Percentiles rank a stretch among this genome's conserved stretches.
phyloP scores from a whole-genome alignment of 2,113 vertebrate species.

The Laticauda colubrina region DNA sequence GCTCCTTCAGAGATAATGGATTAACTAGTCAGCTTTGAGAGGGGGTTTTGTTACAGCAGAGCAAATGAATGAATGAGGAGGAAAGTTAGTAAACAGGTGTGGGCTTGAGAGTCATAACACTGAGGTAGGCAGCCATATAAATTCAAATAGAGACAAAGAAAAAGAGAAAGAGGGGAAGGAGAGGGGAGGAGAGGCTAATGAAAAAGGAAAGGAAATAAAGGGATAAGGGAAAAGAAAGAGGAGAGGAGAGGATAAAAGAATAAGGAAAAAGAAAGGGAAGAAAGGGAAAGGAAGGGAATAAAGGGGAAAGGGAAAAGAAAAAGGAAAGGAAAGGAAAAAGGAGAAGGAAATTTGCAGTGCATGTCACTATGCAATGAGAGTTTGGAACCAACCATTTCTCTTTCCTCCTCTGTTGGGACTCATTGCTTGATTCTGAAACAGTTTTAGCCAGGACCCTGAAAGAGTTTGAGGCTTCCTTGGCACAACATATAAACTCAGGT shows the following conservation, averaged over 20 bases:
- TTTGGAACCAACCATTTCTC: not conserved
- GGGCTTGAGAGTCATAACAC: not conserved
- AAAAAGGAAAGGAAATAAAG: too few relatives aligned
- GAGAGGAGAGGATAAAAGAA: too few relatives aligned
- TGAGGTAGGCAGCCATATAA: not conserved
- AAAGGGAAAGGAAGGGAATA: too few relatives aligned
- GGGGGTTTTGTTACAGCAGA: not conserved
- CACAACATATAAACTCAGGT: too few relatives aligned
- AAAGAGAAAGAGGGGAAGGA: too few relatives aligned
- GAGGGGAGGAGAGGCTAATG: too few relatives aligned
- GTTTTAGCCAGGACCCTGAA: too few relatives aligned
- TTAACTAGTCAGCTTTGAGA: not conserved
- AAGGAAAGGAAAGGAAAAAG: too few relatives aligned
- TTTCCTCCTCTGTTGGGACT: not conserved
- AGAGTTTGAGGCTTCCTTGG: too few relatives aligned
- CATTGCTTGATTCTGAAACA: not conserved
- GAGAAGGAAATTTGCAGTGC: not conserved
- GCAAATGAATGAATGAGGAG: not conserved
- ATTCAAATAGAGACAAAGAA: not conserved
- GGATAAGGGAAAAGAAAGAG: too few relatives aligned
- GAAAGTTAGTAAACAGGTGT: not conserved
- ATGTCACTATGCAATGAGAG: not conserved
- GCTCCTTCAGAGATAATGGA: not conserved
- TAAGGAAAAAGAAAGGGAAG: too few relatives aligned
- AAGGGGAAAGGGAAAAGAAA: too few relatives aligned